phyloP scores from a whole-genome alignment of 2,888 invertebrate genomes.

The Gnatocerus cornutus region DNA sequence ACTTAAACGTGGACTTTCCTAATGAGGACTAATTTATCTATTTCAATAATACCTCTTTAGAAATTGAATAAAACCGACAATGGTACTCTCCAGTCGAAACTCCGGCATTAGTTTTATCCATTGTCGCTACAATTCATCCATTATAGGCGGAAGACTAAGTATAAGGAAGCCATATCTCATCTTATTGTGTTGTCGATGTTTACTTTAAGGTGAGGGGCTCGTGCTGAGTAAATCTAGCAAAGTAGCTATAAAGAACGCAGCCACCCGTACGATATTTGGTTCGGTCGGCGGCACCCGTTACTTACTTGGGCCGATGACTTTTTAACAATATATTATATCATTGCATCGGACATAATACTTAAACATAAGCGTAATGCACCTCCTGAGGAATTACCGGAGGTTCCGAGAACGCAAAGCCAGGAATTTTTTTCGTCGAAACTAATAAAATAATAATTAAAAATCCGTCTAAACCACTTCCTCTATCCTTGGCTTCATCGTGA shows the following conservation, averaged over 20 bases:
- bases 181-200: slow-evolving; percentile 58
- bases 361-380: slow-evolving; percentile 31
- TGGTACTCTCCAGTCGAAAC: slow-evolving; percentile 10
- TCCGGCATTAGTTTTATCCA: slow-evolving; percentile 27
- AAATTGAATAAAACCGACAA: slow-evolving; percentile 31
- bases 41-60: slow-evolving; percentile 6
- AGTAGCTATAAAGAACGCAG: slow-evolving; percentile 64
- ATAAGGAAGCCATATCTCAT: slow-evolving; percentile 59
- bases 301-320: slow-evolving; percentile 68
- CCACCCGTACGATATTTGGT: slow-evolving; percentile 70
- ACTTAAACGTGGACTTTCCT: slow-evolving; percentile 25
- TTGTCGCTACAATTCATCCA: slow-evolving; percentile 37
- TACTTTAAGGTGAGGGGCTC: slow-evolving; percentile 60
- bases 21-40: slow-evolving; percentile 26
- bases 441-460: slow-evolving; percentile 1
- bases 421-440: too few relatives aligned
- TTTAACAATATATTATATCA: slow-evolving; percentile 66
- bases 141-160: slow-evolving; percentile 43
- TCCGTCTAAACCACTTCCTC: slow-evolving; percentile 14
- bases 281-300: slow-evolving; percentile 69
- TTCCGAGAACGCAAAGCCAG: too few relatives aligned
- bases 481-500: slow-evolving; percentile 28
- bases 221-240: slow-evolving; percentile 64
- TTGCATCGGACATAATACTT: slow-evolving; percentile 51
- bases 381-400: slow-evolving; percentile 13